phyloP scores from a whole-genome alignment of 2,113 vertebrate genomes.

The Paramisgurnus dabryanus region DNA sequence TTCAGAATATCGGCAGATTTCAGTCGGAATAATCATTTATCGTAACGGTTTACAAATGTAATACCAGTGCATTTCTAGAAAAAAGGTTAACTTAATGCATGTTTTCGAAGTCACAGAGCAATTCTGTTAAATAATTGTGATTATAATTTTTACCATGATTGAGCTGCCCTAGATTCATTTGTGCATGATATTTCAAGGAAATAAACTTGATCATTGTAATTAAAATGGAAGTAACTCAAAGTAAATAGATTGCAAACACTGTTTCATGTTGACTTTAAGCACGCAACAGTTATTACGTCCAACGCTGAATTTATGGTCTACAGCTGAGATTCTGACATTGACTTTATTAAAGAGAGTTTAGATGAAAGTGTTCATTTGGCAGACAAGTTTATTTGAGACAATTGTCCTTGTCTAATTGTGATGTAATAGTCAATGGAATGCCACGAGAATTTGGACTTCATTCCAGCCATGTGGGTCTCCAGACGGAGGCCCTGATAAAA shows the following conservation, averaged over 20 bases:
- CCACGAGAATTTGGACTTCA: slow-evolving; percentile 65
- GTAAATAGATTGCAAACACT: not conserved
- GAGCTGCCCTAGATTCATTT: too few relatives aligned
- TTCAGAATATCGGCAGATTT: too few relatives aligned
- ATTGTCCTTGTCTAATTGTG: slow-evolving; percentile 49
- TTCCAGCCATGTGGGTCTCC: slow-evolving; percentile 68
- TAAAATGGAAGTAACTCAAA: not conserved
- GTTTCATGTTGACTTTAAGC: not conserved
- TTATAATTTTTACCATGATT: too few relatives aligned
- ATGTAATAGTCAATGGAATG: slow-evolving; percentile 22
- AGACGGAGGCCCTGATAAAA: slow-evolving; percentile 69
- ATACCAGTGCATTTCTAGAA: too few relatives aligned
- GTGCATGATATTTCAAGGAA: not conserved
- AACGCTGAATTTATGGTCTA: not conserved
- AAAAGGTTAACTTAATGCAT: too few relatives aligned
- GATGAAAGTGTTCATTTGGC: slow-evolving; percentile 3
- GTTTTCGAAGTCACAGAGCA: too few relatives aligned
- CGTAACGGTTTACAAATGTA: too few relatives aligned
- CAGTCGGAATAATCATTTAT: too few relatives aligned
- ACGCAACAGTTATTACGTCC: not conserved
- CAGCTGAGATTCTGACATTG: slow-evolving; percentile 20
- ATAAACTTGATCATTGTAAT: not conserved
- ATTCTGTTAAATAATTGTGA: too few relatives aligned
- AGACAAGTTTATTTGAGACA: not conserved
- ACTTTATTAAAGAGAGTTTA: not conserved